These are phyloP conservation scores for Drosophila cardini DNA, from an alignment of 1,140 invertebrate species.

Conservation along the genomic window DNA sequence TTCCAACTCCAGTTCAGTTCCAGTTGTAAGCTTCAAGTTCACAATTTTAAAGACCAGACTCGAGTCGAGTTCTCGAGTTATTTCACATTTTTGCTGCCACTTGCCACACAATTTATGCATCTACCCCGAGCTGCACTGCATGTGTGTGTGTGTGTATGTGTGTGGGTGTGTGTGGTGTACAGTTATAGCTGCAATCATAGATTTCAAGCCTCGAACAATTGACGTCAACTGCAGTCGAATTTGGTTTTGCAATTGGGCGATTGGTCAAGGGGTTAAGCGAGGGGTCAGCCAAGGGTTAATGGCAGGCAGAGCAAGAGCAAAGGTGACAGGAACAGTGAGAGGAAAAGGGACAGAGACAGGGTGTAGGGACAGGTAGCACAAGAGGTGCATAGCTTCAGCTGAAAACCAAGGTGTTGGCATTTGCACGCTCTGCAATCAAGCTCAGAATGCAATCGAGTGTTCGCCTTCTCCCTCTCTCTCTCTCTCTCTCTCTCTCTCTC, in stretches of 20 bases:
- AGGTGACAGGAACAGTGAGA: too few relatives aligned
- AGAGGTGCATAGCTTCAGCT: neutral
- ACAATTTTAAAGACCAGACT: constrained; percentile 41
- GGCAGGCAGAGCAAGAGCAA: too few relatives aligned
- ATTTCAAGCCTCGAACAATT: constrained; percentile 78
- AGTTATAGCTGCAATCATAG: constrained; percentile 81
- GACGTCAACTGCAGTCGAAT: constrained; percentile 73
- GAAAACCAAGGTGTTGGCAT: constrained; percentile 68
- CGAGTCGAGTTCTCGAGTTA: neutral
- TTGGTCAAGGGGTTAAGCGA: constrained; percentile 27
- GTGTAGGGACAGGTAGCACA: neutral
- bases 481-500: too few relatives aligned
- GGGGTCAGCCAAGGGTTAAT: neutral
- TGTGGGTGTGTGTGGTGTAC: constrained; percentile 38
- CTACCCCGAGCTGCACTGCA: neutral
- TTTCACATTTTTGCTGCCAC: constrained; percentile 17
- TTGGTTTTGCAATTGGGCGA: constrained; percentile 46
- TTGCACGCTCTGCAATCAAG: constrained; percentile 71
- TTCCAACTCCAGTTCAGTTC: too few relatives aligned
- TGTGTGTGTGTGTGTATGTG: neutral
- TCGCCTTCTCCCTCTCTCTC: too few relatives aligned
- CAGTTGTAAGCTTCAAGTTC: neutral
- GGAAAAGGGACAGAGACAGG: neutral
- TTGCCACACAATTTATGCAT: constrained; percentile 13
- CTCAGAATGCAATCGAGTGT: neutral